Percentiles rank a stretch among this genome's conserved stretches.
Conservation (phyloP, 2,113 vertebrate genomes). For the Ploceus nigricollis region DNA sequence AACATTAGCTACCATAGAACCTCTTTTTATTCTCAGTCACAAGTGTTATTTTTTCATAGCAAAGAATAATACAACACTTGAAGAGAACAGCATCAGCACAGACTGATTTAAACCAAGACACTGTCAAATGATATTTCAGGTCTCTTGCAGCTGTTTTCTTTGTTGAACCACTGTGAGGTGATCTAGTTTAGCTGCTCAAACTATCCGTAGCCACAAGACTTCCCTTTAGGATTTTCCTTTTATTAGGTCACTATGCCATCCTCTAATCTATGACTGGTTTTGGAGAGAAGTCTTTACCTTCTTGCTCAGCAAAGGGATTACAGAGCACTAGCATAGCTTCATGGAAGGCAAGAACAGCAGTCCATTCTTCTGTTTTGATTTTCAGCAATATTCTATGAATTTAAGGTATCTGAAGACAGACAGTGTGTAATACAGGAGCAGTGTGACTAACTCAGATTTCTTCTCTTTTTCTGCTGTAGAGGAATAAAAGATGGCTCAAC, state of each 20-base stretch:
- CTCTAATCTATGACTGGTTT: neutral
- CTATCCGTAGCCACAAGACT: neutral
- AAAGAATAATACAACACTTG: neutral
- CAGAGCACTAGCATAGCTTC: neutral
- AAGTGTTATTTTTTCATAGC: neutral
- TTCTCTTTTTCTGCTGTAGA: neutral
- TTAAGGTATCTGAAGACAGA: neutral
- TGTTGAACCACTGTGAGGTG: neutral
- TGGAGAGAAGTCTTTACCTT: neutral
- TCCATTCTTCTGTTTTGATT: neutral
- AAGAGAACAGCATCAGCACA: neutral
- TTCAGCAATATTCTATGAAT: neutral
- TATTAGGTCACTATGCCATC: neutral
- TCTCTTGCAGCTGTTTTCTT: neutral
- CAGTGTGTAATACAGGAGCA: neutral
- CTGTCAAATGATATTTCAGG: neutral
- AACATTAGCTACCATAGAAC: neutral
- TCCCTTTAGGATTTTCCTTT: neutral
- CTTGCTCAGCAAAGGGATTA: neutral
- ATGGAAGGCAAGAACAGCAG: neutral
- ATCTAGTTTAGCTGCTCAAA: neutral
- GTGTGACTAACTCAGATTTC: neutral
- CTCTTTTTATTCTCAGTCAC: neutral
- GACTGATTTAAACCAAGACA: neutral
- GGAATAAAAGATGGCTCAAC: neutral